Conservation (phyloP, 2,113 vertebrate species). For the Perca schrenkii region DNA sequence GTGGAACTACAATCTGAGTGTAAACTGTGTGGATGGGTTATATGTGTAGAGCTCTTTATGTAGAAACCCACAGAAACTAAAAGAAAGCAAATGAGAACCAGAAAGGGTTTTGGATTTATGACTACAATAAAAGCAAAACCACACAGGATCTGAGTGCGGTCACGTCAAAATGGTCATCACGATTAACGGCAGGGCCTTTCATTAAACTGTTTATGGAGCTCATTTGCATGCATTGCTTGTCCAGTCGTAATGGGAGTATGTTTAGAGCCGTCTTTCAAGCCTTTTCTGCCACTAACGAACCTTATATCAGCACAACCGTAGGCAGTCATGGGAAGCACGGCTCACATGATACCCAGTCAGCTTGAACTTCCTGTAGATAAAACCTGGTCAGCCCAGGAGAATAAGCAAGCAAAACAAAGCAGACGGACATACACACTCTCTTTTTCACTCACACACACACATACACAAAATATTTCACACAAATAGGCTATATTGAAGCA, state of each 20-base stretch:
- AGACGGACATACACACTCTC: constrained; percentile 36
- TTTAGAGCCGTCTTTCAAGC: constrained; percentile 21
- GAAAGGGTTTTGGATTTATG: constrained; percentile 32
- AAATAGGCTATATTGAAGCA: constrained; percentile 73
- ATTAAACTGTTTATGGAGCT: constrained; percentile 45
- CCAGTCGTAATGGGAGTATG: constrained; percentile 28
- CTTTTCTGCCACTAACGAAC: constrained; percentile 26
- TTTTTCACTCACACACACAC: constrained; percentile 8
- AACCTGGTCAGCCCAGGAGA: constrained; percentile 70
- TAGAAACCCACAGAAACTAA: constrained; percentile 47
- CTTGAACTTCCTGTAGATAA: constrained; percentile 85
- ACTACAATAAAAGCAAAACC: constrained; percentile 56
- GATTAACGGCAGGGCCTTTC: constrained; percentile 17
- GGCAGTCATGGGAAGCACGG: constrained; percentile 78
- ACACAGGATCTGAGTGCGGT: constrained; percentile 55
- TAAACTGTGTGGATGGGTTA: constrained; percentile 36
- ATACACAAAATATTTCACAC: constrained; percentile 65
- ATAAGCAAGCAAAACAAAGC: constrained; percentile 73
- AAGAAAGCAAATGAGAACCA: constrained; percentile 57
- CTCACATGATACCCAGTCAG: constrained; percentile 80
- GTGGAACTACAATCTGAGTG: constrained; percentile 40
- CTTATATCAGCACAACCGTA: constrained; percentile 58
- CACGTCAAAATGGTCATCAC: constrained; percentile 10
- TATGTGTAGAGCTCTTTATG: constrained; percentile 47
- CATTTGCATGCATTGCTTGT: constrained; percentile 62